phyloP scores from a whole-genome alignment of 2,113 vertebrate genomes.

The Pollachius pollachius region DNA sequence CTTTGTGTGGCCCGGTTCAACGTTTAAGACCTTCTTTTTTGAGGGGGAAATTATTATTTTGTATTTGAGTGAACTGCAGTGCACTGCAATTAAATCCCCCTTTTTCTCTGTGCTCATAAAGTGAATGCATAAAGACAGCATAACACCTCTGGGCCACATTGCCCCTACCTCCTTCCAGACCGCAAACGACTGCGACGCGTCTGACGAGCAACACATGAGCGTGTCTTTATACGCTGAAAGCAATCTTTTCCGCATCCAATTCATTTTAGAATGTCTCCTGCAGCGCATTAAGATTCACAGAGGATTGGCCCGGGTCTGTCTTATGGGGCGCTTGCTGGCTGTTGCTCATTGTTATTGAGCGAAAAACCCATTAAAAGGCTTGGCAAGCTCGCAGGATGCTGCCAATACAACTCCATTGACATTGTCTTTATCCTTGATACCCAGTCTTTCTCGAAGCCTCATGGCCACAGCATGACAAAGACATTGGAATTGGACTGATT shows the following conservation, averaged over 20 bases:
- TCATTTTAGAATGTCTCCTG: conserved; percentile 38
- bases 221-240: conserved; percentile 14
- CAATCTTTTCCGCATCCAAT: conserved; percentile 9
- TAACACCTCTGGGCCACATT: conserved; percentile 36
- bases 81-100: conserved; percentile 25
- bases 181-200: conserved; percentile 40
- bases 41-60: too few relatives aligned
- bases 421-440: conserved; percentile 62
- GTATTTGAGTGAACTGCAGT: too few relatives aligned
- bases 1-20: too few relatives aligned
- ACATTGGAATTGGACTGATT: conserved; percentile 60
- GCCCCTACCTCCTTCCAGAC: conserved; percentile 36
- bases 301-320: conserved; percentile 46
- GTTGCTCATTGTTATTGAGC: conserved; percentile 60
- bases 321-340: conserved; percentile 33
- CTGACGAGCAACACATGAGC: conserved; percentile 42
- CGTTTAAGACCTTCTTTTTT: too few relatives aligned
- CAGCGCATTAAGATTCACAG: conserved; percentile 52
- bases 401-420: conserved; percentile 54
- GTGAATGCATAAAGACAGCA: conserved; percentile 27
- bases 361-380: conserved; percentile 63
- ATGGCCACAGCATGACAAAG: conserved; percentile 29
- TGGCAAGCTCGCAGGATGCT: conserved; percentile 54
- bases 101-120: conserved; percentile 29
- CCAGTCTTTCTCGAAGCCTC: conserved; percentile 23